Percentiles rank a stretch among this genome's conserved stretches.
phyloP scores from a whole-genome alignment of 2,888 invertebrate genomes.

The Anoplius nigerrimus region DNA sequence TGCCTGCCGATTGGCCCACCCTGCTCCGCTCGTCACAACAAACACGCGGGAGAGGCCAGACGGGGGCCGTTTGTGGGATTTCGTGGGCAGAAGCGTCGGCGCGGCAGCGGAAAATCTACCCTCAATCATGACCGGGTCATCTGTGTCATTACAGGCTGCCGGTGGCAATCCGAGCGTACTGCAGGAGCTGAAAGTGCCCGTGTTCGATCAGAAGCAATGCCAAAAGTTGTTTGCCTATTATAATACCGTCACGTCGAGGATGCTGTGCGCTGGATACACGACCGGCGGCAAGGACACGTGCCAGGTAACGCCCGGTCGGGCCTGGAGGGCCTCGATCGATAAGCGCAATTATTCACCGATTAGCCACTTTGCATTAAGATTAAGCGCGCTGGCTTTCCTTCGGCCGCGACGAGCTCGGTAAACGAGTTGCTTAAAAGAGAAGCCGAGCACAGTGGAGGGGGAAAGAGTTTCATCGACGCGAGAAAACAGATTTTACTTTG shows the following conservation, averaged over 20 bases:
- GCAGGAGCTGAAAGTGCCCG: conserved; percentile 66
- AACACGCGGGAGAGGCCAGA: conserved; percentile 25
- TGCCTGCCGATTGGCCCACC: conserved; percentile 40
- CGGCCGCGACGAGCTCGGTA: too few species aligned
- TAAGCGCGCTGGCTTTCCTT: too few species aligned
- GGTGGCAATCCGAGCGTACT: conserved; percentile 9
- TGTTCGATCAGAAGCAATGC: conserved; percentile 74
- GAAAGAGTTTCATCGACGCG: too few species aligned
- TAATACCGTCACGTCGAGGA: conserved; percentile 59
- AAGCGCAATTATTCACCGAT: too few species aligned
- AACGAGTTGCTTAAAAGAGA: too few species aligned
- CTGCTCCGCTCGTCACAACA: conserved; percentile 32
- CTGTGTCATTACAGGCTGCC: conserved; percentile 28
- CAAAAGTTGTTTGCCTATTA: conserved; percentile 66
- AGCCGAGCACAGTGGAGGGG: too few species aligned
- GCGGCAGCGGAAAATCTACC: neutral
- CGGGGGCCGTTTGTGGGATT: conserved; percentile 21
- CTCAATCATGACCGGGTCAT: neutral
- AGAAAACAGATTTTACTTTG: too few species aligned
- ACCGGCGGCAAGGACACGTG: conserved; percentile 60
- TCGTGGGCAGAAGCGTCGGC: neutral
- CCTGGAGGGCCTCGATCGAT: too few species aligned
- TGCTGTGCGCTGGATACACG: conserved; percentile 64
- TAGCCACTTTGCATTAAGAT: too few species aligned
- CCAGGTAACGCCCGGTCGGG: too few species aligned